phyloP scores from a whole-genome alignment of 2,113 vertebrate genomes.

The Antechinus stuartii region DNA sequence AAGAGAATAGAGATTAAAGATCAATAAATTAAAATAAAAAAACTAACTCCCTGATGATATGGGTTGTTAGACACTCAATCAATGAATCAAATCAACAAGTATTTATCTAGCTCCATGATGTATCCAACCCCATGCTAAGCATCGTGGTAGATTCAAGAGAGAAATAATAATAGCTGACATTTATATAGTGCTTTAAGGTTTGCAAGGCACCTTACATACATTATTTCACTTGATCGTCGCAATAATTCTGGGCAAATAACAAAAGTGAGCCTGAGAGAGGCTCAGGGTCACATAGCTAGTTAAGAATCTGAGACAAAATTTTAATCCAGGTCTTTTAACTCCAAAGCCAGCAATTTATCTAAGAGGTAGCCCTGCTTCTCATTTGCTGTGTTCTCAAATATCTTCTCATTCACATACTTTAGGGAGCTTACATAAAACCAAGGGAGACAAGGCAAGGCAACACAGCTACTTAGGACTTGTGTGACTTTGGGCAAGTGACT shows the following conservation, averaged over 20 bases:
- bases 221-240: background rate
- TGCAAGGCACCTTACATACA: background rate
- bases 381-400: background rate
- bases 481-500: background rate
- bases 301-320: background rate
- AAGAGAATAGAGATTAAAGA: background rate
- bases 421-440: background rate
- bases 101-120: background rate
- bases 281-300: background rate
- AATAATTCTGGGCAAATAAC: background rate
- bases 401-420: background rate
- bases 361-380: background rate
- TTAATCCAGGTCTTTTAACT: background rate
- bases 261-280: background rate
- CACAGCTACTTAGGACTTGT: too few species aligned
- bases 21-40: background rate
- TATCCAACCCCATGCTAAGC: background rate
- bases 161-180: background rate
- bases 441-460: background rate
- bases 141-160: background rate
- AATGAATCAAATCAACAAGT: background rate
- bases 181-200: background rate
- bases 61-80: background rate
- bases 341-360: background rate
- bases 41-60: constrained; percentile 14